These are phyloP conservation scores for Morelia viridis DNA, from an alignment of 2,797 vertebrate species.

Conservation along the genomic window DNA sequence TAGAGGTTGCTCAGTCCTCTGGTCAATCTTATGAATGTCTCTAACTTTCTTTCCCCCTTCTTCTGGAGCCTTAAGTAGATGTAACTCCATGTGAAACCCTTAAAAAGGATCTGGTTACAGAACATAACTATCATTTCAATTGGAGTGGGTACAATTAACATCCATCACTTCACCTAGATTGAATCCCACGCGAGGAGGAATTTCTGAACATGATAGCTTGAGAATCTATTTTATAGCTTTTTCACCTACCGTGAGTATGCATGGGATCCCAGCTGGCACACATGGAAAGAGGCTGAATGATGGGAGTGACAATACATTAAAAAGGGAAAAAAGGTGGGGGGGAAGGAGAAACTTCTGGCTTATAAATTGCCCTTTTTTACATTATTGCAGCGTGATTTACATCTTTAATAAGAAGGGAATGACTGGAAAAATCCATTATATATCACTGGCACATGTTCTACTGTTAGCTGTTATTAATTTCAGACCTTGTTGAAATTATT, in stretches of 20 bases:
- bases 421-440: constrained; percentile 35
- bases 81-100: not conserved
- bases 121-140: not conserved
- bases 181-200: not conserved
- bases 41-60: too few relatives aligned
- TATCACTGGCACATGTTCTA: constrained; percentile 47
- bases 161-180: not conserved
- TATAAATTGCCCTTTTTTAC: constrained; percentile 31
- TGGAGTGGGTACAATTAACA: not conserved
- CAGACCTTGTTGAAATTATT: constrained; percentile 44
- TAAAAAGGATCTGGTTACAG: not conserved
- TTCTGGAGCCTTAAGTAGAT: not conserved
- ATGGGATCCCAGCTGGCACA: not conserved
- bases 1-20: not conserved
- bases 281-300: constrained; percentile 1
- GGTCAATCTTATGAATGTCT: not conserved
- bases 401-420: constrained; percentile 59
- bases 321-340: not conserved
- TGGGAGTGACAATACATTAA: not conserved
- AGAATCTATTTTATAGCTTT: constrained; percentile 17
- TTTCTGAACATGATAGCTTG: not conserved
- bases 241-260: not conserved
- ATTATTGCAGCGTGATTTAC: constrained; percentile 45
- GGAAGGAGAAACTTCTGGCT: not conserved
- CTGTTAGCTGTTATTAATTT: constrained; percentile 38